Evolutionary conservation across 2,888 invertebrate species (phyloP).

Genomic region (Lamproptera curius): DNA sequence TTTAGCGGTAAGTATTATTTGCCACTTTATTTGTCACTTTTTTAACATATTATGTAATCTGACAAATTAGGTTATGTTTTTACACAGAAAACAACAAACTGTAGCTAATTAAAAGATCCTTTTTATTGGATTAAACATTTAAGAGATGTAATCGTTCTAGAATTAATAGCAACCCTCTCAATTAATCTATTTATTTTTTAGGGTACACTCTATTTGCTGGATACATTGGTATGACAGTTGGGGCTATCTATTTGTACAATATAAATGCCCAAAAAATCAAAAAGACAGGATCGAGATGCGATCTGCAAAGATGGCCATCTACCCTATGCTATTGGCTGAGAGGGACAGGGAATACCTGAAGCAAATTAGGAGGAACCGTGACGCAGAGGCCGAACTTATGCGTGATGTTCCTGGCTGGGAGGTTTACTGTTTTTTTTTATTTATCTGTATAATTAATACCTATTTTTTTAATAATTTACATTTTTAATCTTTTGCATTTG

Average conservation of each 20-base stretch:
- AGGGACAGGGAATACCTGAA: slow-evolving; percentile 90
- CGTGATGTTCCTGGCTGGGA: slow-evolving; percentile 94
- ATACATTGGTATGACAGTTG: slow-evolving; percentile 78
- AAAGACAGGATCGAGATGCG: slow-evolving; percentile 84
- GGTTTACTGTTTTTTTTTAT: slow-evolving; percentile 42
- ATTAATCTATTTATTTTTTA: too few relatives aligned
- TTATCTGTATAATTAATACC: too few relatives aligned
- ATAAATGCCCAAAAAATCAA: slow-evolving; percentile 71
- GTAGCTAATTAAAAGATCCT: background rate
- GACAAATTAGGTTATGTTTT: slow-evolving; percentile 43
- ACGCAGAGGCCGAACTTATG: slow-evolving; percentile 93
- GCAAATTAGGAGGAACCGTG: slow-evolving; percentile 87
- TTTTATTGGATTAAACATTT: background rate
- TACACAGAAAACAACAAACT: too few relatives aligned
- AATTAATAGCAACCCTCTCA: too few relatives aligned
- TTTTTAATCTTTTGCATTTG: too few relatives aligned
- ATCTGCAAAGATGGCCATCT: slow-evolving; percentile 86
- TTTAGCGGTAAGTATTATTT: slow-evolving; percentile 79
- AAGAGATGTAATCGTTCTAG: too few relatives aligned
- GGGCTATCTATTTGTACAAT: slow-evolving; percentile 77
- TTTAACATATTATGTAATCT: slow-evolving; percentile 55
- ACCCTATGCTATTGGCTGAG: slow-evolving; percentile 89
- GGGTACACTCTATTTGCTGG: slow-evolving; percentile 81
- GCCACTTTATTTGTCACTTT: background rate
- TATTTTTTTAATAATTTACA: too few relatives aligned